Evolutionary conservation across 37 sponge, comb jelly and placozoan species (phyloP), one percentile per base, ranked within the genome.

Genomic region (Chondrilla cf. caribensis): DNA sequence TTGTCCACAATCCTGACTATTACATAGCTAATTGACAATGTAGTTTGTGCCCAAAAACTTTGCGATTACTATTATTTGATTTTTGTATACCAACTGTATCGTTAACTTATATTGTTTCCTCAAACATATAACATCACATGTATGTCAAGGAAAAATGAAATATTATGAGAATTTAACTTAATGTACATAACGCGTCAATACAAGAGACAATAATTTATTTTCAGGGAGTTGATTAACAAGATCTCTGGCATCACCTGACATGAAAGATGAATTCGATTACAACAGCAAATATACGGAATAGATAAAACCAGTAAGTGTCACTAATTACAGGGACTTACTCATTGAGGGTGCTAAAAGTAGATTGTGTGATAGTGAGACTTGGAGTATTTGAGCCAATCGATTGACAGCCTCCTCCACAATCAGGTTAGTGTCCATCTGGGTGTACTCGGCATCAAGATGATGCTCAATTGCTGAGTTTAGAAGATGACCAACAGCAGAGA

Each of bases 341-440:
- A 71, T 32, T 37, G 58, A 80, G 43, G 82, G 44, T 28, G 77
- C 8, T 54, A 33, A 17, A 28, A 92, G 29, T 15, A 86, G 38
- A 40, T 82, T 58, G 36, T 76, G 40, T 17, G 85, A 59, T n/a
- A 88, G 72, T 22, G 43, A 42, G 11, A 88, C 84, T 55, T 92
- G 93, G 6, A 92, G 75, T 6, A 92, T 81, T 81, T 92, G 93
- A 36, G 93, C 81, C 59, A 92, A 60, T 72, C 93, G 78, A 36
- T 92, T 89, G 59, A 92, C 78, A n/a, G 72, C 6, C 11, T 41
- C 43, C 33, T 82, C 83, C 15, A 36, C 41, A 51, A 11, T 70
- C n/a, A 1, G 24, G 1, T 41, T 21, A 14, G 21, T 9, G 0
- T 26, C 54, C 4, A 3, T 19, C 8, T 28, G 2, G 36, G 42